Evolutionary conservation across 1,140 invertebrate species (phyloP), one percentile per base, ranked within the genome.

Genomic region (Drosophila sucinea): DNA sequence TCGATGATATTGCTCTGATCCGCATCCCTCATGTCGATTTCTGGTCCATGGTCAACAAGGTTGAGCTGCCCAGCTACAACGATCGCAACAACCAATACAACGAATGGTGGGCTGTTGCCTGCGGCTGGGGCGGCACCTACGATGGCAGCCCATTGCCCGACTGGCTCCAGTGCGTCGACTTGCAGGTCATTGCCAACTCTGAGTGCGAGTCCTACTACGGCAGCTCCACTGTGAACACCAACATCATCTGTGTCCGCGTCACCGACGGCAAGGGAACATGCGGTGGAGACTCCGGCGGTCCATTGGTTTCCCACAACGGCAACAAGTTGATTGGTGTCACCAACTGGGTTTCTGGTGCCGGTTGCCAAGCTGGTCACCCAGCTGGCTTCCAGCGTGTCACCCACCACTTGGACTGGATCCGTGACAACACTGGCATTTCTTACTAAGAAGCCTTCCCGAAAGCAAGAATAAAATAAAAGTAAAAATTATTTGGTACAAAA

Each of bases 381-480:
- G 89, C 92, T 60, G 93, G 92, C 10, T 94, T 91, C 77, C 92
- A 93, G 2, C 92, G 93, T 74, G 89, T 94, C 27, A 93, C 93
- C 8, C 89, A 77, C 41, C 93, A 92, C 79, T 76, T 93, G 56
- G 77, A 91, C 61, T 94, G 94, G 94, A 93, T 94, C n/a, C 64
- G 72, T 8, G 74, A 81, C 32, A 73, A 73, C 51, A 70, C 70
- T 72, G 72, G 72, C 32, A 62, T 75, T 67, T 62, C 75, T 51
- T 70, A 78, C 56, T 73, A 77, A 73, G 8, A 56, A 10, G 11
- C 3, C 25, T 27, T 3, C 3, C 23, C 5, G 27, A 51, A 27
- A 51, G 2, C 8, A 51, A 25, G 0, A 3, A 27, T 27, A 27
- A 1, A 51, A 51, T 51, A 51, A 51, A 51, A 7, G 25, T 7